Evolutionary conservation across 2,797 vertebrate species (phyloP).

Genomic region (Acrossocheilus wenchowensis): DNA sequence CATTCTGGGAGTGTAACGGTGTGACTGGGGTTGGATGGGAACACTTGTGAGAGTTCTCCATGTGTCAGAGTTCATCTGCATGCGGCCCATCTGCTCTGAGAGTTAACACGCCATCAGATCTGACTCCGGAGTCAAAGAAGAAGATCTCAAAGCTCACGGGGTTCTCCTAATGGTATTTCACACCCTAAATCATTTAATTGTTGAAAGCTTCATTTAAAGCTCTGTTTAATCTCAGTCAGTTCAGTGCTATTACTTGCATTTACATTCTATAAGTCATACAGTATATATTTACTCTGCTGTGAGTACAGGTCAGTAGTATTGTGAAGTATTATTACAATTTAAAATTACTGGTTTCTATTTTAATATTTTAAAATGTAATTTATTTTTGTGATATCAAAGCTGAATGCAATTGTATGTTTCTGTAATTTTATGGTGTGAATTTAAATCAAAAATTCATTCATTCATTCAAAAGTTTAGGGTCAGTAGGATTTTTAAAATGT

Average conservation of each 20-base stretch:
- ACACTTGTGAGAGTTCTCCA: slow-evolving; percentile 53
- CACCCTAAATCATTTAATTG: slow-evolving; percentile 15
- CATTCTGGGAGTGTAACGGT: slow-evolving; percentile 49
- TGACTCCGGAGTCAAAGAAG: slow-evolving; percentile 30
- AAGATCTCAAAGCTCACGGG: slow-evolving; percentile 4
- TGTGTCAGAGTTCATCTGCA: slow-evolving; percentile 64
- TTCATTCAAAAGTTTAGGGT: too few species aligned
- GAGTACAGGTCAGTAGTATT: too few species aligned
- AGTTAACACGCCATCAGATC: slow-evolving; percentile 49
- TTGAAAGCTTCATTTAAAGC: neutral
- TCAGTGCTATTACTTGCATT: neutral
- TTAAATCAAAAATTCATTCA: too few species aligned
- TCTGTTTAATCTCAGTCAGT: slow-evolving; percentile 7
- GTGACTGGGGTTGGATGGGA: slow-evolving; percentile 58
- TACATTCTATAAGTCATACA: neutral
- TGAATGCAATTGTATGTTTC: too few species aligned
- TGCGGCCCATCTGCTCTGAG: slow-evolving; percentile 62
- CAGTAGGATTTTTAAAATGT: too few species aligned
- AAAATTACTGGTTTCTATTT: too few species aligned
- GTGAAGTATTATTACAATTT: too few species aligned
- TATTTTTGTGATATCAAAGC: too few species aligned
- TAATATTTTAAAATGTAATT: too few species aligned
- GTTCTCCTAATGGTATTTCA: slow-evolving; percentile 16
- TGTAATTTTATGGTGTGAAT: too few species aligned
- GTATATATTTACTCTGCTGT: neutral